Percentiles rank a stretch among this genome's conserved stretches.
These are phyloP conservation scores for Pachliopta kotzebuea DNA, from an alignment of 2,888 invertebrate genomes.

Conservation along the genomic window DNA sequence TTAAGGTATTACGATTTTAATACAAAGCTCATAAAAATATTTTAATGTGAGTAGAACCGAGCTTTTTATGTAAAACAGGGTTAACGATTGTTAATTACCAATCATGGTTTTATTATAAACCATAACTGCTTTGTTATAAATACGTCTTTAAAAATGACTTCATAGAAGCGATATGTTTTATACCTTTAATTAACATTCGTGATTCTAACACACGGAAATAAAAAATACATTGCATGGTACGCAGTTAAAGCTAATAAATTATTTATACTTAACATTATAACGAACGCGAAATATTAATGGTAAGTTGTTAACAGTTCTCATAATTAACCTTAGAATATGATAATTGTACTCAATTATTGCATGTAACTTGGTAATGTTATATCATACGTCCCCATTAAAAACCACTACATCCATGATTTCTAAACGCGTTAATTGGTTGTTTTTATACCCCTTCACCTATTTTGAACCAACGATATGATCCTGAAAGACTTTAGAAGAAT, in stretches of 20 bases:
- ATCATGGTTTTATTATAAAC: neutral
- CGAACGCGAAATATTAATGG: neutral
- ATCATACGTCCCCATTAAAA: too few species aligned
- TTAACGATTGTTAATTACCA: conserved; percentile 1
- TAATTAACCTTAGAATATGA: neutral
- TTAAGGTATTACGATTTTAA: neutral
- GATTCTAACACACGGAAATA: neutral
- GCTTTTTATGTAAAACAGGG: neutral
- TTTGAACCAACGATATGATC: too few species aligned
- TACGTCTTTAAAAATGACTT: neutral
- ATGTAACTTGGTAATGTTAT: too few species aligned
- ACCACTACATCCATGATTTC: too few species aligned
- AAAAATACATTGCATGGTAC: conserved; percentile 11
- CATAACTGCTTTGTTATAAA: neutral
- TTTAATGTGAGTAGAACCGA: neutral
- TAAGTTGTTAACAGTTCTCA: neutral
- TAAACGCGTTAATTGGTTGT: too few species aligned
- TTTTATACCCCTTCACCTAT: too few species aligned
- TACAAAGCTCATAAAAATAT: neutral
- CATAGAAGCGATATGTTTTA: neutral
- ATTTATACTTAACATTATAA: neutral
- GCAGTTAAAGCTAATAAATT: neutral
- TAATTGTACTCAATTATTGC: too few species aligned
- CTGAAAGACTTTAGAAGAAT: too few species aligned
- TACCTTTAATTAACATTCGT: conserved; percentile 5